These are phyloP conservation scores for Dryococelus australis DNA, from an alignment of 2,888 invertebrate genomes.

Conservation along the genomic window DNA sequence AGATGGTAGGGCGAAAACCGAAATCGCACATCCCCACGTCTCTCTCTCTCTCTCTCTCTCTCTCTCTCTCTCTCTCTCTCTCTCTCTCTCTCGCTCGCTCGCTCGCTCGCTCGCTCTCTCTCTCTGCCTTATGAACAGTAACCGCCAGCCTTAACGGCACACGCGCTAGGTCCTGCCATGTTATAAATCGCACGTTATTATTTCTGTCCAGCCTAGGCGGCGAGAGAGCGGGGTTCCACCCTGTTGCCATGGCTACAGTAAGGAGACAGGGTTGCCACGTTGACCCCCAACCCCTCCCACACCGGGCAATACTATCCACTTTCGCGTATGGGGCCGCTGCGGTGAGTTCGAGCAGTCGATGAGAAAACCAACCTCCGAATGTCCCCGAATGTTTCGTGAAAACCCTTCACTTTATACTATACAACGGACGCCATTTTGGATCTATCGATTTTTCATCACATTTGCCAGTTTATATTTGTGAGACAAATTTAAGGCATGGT, in stretches of 20 bases:
- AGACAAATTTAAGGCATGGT: too few species aligned
- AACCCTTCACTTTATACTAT: too few species aligned
- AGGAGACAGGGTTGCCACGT: conserved; percentile 1
- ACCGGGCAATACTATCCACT: neutral
- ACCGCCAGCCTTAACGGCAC: neutral
- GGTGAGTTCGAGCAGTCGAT: neutral
- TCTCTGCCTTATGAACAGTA: too few species aligned
- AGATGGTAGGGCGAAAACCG: neutral
- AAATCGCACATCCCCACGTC: neutral
- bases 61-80: too few species aligned
- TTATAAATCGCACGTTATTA: conserved; percentile 2
- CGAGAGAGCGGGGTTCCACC: neutral
- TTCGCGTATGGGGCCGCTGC: neutral
- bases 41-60: neutral
- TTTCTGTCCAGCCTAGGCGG: neutral
- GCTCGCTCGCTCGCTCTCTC: too few species aligned
- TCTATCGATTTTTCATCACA: too few species aligned
- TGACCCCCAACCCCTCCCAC: neutral
- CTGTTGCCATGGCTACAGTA: conserved; percentile 1
- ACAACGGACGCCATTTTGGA: too few species aligned
- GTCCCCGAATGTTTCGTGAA: too few species aligned
- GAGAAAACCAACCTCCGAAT: neutral
- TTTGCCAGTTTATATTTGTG: too few species aligned
- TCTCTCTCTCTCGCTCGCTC: too few species aligned
- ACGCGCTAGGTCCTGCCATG: neutral